Evolutionary conservation across 2,113 vertebrate species (phyloP), one percentile per base, ranked within the genome.

Genomic region (Aspiorhynchus laticeps): DNA sequence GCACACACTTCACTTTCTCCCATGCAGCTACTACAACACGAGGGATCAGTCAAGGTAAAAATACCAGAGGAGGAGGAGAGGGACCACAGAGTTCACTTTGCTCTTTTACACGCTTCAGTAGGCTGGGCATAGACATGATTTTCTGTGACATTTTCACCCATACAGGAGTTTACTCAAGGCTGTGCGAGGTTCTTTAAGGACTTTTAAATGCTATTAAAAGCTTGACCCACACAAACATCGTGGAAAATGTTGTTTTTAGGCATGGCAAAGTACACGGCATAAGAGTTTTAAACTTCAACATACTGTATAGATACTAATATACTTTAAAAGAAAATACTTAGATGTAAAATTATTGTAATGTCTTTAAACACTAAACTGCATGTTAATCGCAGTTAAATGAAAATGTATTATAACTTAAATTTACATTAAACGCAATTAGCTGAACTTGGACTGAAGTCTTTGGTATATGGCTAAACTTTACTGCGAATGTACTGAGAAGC

Each of bases 161-260:
- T n/a, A 12, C 33, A 21, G 5, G 78, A 80, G 51, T 33, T 80
- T 80, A 80, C 51, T 59, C 33, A 7, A 80, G 53, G 78, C 78
- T 38, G 21, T 61, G 53, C 6, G 6, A 61, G 78, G 24, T 80
- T 36, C 53, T 80, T 21, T 61, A 33, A 53, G 7, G 15, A 17
- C 76, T 78, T 78, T 78, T 48, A 61, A 80, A 80, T 80, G 24
- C 12, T 80, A 61, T 80, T 61, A 26, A 80, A 63, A 41, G 11
- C 53, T 41, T 1, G 1, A 80, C 28, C 9, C 17, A 19, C 12
- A 76, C n/a, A 77, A 36, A 36, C 21, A n/a, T n/a, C 8, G 24
- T 41, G 24, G 8, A 41, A 26, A 38, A 24, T 14, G 11, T 43
- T 41, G 12, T 7, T 80, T 61, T 80, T 9, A n/a, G 21, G 6